Evolutionary conservation across 2,113 vertebrate species (phyloP), one percentile per base, ranked within the genome.

Genomic region (Hemichromis elongatus): DNA sequence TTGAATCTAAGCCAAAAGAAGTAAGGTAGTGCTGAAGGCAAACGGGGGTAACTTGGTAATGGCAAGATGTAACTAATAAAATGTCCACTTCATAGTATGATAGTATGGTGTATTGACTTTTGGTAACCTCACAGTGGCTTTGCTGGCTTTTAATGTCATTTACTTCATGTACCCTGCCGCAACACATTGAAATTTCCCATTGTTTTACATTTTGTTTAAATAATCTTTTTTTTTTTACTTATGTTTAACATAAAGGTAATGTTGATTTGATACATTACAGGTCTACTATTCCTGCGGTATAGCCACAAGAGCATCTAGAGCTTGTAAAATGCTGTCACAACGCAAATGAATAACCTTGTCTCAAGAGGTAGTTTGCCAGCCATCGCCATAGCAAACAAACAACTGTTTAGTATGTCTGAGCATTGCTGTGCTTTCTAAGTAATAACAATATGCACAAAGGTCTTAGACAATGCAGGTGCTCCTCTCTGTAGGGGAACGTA

Each of bases 391-490:
- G 80, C 73, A 86, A 87, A 79, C 77, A 85, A 82, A 78, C 83
- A 86, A 66, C 55, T 79, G 42, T 57, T 88, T 59, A 81, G 42
- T 89, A 75, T 81, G 80, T 85, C 35, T 30, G 54, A 81, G 78
- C 55, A 45, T 9, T 70, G 42, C 80, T 21, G 26, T 56, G 77
- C 79, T 73, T 83, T 86, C 37, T 26, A 81, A 85, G 77, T 50
- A 83, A 79, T 68, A 89, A 81, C 47, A 70, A 68, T 89, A 87
- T 81, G 73, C 85, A 83, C 83, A 55, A 50, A 89, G 73, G 85
- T 47, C 79, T 82, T 75, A 83, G 73, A 85, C 21, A 54, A 45
- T 81, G 42, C 54, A 86, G 80, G 66, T 63, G 24, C 61, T 21
- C 16, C 37, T 79, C 19, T 80, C 40, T 55, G 33, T 35, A 59